phyloP scores from a whole-genome alignment of 2,888 invertebrate genomes.

The Copidosoma aretas region DNA sequence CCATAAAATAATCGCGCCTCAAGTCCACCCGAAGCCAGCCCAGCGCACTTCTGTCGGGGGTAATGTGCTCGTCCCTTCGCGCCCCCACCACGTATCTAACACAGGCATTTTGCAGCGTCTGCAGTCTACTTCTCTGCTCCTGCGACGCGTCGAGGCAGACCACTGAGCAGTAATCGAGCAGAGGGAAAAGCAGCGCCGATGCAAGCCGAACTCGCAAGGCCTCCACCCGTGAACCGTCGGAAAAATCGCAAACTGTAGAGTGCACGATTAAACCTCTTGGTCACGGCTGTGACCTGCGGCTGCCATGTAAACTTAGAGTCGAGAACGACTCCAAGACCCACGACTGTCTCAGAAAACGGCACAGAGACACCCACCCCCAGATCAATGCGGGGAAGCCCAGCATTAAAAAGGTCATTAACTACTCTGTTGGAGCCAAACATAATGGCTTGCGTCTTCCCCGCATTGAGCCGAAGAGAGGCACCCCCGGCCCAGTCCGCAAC shows the following conservation, averaged over 20 bases:
- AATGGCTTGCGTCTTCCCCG: neutral
- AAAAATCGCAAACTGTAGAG: conserved; percentile 1
- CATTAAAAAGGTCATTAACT: neutral
- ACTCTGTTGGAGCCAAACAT: neutral
- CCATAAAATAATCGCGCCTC: neutral
- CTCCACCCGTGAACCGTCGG: neutral
- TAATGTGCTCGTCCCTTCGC: conserved; percentile 6
- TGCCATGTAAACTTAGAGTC: conserved; percentile 8
- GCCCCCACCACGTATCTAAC: neutral
- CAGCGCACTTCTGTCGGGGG: neutral
- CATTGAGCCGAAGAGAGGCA: neutral
- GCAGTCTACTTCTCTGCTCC: neutral
- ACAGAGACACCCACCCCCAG: neutral
- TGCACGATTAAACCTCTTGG: neutral
- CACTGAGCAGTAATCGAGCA: neutral
- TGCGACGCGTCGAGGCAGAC: neutral
- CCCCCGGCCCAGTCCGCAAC: neutral
- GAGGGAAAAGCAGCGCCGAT: neutral
- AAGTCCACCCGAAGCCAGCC: neutral
- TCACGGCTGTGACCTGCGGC: neutral
- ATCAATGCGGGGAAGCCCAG: neutral
- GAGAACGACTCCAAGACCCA: neutral
- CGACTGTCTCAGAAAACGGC: neutral
- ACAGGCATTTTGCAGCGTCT: neutral
- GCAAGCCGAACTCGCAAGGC: neutral